Percentiles rank a stretch among this genome's conserved stretches.
Conservation (phyloP, 2,113 vertebrate species). For the Aviceda subcristata region DNA sequence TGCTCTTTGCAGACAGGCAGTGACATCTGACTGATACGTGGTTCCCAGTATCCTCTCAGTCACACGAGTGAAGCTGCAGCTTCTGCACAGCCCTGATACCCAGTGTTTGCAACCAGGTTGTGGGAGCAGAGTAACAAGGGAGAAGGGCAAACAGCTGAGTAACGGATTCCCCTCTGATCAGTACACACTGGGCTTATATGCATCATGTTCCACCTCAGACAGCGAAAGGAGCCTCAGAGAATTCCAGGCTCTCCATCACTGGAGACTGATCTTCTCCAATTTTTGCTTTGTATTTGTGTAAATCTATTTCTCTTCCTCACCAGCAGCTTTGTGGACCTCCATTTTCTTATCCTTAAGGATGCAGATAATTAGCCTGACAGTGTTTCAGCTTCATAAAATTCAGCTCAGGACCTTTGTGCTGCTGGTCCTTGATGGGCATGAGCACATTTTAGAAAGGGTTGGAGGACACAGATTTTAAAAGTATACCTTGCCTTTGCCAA, state of each 20-base stretch:
- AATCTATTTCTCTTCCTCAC: background rate
- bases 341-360: background rate
- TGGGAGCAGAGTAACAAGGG: background rate
- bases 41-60: constrained; percentile 23
- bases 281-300: background rate
- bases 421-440: background rate
- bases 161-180: background rate
- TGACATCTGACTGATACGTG: background rate
- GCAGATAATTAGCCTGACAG: background rate
- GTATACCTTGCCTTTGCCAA: background rate
- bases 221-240: background rate
- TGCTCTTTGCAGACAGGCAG: background rate
- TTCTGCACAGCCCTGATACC: background rate
- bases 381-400: background rate
- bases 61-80: background rate
- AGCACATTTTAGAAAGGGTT: background rate
- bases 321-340: background rate
- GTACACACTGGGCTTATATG: background rate
- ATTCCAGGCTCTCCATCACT: background rate
- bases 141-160: constrained; percentile 14
- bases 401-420: background rate
- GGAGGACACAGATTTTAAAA: background rate
- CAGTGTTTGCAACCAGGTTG: background rate
- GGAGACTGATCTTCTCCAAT: background rate
- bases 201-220: background rate